phyloP scores from a whole-genome alignment of 2,113 vertebrate species.

The Brachypteracias leptosomus region DNA sequence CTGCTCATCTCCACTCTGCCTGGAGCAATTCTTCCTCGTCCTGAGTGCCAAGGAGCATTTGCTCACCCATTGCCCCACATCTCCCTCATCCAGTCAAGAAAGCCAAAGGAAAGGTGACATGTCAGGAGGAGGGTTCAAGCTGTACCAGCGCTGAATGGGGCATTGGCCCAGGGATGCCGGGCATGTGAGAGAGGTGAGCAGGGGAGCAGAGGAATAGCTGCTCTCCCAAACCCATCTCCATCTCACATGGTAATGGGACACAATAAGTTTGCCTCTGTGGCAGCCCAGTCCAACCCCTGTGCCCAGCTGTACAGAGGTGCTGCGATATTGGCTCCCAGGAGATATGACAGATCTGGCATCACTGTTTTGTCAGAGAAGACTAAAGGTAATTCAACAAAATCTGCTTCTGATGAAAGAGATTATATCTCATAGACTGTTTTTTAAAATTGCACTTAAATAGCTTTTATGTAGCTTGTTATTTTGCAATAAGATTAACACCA shows the following conservation, averaged over 20 bases:
- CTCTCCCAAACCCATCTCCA: background rate
- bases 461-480: slow-evolving; percentile 54
- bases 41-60: background rate
- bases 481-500: slow-evolving; percentile 55
- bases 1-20: background rate
- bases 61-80: background rate
- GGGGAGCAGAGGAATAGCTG: background rate
- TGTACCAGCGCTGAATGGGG: background rate
- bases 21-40: accelerated
- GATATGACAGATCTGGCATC: background rate
- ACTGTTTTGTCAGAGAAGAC: background rate
- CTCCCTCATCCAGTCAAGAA: accelerated
- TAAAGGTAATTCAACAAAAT: slow-evolving; percentile 34
- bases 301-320: background rate
- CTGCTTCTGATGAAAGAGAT: slow-evolving; percentile 52
- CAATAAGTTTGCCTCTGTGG: accelerated
- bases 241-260: background rate
- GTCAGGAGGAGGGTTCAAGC: background rate
- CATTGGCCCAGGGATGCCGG: background rate
- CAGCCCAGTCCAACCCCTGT: background rate
- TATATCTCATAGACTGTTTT: background rate
- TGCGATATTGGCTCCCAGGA: background rate
- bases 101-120: background rate
- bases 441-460: slow-evolving; percentile 44
- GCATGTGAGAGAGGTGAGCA: background rate